phyloP scores from a whole-genome alignment of 2,888 invertebrate genomes.

The Rutpela maculata region DNA sequence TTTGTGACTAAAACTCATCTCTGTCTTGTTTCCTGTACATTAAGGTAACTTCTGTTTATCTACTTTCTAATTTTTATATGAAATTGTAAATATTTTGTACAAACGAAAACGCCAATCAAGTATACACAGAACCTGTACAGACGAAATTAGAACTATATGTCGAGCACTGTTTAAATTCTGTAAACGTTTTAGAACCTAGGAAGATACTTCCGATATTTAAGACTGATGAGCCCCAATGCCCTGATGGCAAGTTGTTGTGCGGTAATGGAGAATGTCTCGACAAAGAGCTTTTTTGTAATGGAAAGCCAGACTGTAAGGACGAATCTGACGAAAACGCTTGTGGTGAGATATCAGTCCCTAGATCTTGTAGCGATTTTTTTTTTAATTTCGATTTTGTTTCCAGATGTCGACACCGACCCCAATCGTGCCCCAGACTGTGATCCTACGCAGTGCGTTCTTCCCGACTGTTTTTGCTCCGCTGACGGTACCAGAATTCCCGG shows the following conservation, averaged over 20 bases:
- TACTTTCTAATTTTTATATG: constrained; percentile 58
- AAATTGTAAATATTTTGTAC: constrained; percentile 56
- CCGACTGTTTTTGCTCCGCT: constrained; percentile 95
- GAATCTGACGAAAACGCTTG: constrained; percentile 97
- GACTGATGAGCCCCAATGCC: constrained; percentile 94
- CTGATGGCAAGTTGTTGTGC: constrained; percentile 92
- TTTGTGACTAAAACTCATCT: constrained; percentile 31
- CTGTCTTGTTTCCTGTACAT: constrained; percentile 8
- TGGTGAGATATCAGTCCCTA: constrained; percentile 79
- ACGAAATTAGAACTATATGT: constrained; percentile 32
- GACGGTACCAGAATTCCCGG: constrained; percentile 94
- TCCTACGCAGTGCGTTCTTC: constrained; percentile 89
- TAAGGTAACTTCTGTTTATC: constrained; percentile 34
- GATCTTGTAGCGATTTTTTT: not conserved
- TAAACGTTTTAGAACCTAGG: constrained; percentile 84
- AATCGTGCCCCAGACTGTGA: constrained; percentile 95
- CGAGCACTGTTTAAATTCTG: constrained; percentile 10
- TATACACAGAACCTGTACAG: constrained; percentile 59
- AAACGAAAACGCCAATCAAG: constrained; percentile 63
- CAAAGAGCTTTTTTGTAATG: constrained; percentile 94
- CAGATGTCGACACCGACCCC: constrained; percentile 92
- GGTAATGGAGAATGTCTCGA: constrained; percentile 95
- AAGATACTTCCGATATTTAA: constrained; percentile 92
- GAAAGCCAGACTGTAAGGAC: constrained; percentile 93
- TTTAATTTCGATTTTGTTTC: constrained; percentile 61